Conservation (phyloP, 2,888 invertebrate genomes). For the Chrysolina oricalcia region DNA sequence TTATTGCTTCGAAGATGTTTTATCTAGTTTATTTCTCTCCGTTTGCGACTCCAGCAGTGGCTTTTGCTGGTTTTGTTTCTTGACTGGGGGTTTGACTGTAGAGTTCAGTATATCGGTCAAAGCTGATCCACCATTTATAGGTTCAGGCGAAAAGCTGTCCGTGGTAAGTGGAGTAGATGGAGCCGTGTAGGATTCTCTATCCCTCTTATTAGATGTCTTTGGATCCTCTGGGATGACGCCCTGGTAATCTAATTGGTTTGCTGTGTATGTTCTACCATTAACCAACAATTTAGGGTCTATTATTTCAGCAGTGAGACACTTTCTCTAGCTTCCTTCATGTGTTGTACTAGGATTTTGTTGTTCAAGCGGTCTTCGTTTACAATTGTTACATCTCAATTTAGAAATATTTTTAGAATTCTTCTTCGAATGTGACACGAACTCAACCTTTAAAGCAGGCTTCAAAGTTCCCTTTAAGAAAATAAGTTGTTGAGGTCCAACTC, state of each 20-base stretch:
- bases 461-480: neutral
- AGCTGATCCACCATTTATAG: neutral
- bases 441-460: neutral
- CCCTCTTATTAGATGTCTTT: neutral
- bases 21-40: neutral
- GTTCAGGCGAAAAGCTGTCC: neutral
- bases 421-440: neutral
- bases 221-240: neutral
- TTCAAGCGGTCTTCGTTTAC: neutral
- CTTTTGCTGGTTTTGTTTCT: neutral
- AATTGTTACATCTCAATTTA: neutral
- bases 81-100: neutral
- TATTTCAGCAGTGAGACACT: neutral
- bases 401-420: neutral
- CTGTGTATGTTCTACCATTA: neutral
- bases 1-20: neutral
- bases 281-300: neutral
- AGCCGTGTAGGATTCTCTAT: neutral
- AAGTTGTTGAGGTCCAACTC: neutral
- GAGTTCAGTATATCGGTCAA: neutral
- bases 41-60: neutral
- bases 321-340: neutral
- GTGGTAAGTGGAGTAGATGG: neutral
- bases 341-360: neutral
- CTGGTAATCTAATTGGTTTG: neutral